Conservation (phyloP, 2,888 invertebrate species). For the Thecophora atra region DNA sequence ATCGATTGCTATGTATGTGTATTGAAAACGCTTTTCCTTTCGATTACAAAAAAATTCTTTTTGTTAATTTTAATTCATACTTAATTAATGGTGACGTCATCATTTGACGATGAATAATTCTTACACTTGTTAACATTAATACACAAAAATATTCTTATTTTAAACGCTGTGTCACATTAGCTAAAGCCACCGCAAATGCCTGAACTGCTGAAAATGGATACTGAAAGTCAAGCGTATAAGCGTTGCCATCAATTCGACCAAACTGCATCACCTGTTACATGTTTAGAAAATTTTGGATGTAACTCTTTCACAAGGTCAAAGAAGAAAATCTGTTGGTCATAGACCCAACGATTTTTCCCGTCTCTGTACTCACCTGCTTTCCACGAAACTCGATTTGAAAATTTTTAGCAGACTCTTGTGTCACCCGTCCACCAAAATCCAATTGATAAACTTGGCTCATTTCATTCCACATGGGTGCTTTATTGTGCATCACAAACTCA, state of each 20-base stretch:
- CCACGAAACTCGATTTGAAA: constrained; percentile 98
- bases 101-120: neutral
- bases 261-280: constrained; percentile 95
- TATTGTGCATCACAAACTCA: constrained; percentile 96
- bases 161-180: constrained; percentile 66
- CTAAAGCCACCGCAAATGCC: constrained; percentile 96
- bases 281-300: neutral
- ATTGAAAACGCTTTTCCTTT: too few species aligned
- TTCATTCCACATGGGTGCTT: constrained; percentile 98
- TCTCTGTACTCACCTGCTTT: constrained; percentile 79
- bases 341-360: neutral
- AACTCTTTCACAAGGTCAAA: neutral
- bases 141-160: constrained; percentile 54
- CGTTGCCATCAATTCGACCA: constrained; percentile 97
- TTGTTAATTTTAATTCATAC: too few species aligned
- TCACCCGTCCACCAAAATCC: constrained; percentile 98
- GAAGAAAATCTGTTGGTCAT: too few species aligned
- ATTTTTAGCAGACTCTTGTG: constrained; percentile 99
- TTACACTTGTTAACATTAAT: too few species aligned
- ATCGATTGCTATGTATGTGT: too few species aligned
- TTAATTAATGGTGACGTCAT: too few species aligned
- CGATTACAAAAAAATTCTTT: too few species aligned
- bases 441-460: constrained; percentile 98
- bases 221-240: constrained; percentile 98
- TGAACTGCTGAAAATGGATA: constrained; percentile 98